A percentile compares a stretch with the other conserved stretches of the same genome.
phyloP scores from a whole-genome alignment of 1,140 invertebrate species.

The Oryzaephilus surinamensis region DNA sequence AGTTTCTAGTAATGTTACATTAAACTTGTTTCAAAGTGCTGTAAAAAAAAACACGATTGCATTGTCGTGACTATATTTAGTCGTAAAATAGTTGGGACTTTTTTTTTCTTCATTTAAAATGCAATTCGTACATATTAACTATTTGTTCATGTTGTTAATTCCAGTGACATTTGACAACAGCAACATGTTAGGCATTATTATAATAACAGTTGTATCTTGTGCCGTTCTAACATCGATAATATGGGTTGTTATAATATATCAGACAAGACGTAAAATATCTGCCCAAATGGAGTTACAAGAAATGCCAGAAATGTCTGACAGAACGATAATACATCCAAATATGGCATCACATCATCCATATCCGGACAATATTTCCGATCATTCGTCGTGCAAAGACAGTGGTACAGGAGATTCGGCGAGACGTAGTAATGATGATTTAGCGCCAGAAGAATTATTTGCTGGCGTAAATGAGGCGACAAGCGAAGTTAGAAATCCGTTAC shows the following conservation, averaged over 20 bases:
- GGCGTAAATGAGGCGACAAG: too few relatives aligned
- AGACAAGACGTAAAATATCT: conserved; percentile 53
- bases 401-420: conserved; percentile 57
- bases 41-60: too few relatives aligned
- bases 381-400: conserved; percentile 53
- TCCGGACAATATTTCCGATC: conserved; percentile 35
- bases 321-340: conserved; percentile 8
- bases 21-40: too few relatives aligned
- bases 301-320: conserved; percentile 14
- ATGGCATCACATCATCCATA: too few relatives aligned
- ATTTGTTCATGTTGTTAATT: too few relatives aligned
- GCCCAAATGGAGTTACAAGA: too few relatives aligned
- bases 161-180: conserved; percentile 34
- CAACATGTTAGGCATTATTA: conserved; percentile 71
- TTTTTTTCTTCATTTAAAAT: too few relatives aligned
- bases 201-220: conserved; percentile 82
- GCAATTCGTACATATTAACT: too few relatives aligned
- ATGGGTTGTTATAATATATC: conserved; percentile 88
- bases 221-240: conserved; percentile 80
- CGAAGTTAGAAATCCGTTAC: too few relatives aligned
- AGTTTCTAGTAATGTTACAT: too few relatives aligned
- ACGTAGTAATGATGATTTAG: conserved; percentile 41
- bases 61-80: too few relatives aligned
- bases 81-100: too few relatives aligned
- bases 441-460: conserved; percentile 18